phyloP scores from a whole-genome alignment of 53 echinoderm and acorn worm species.

The Apostichopus leukothele region DNA sequence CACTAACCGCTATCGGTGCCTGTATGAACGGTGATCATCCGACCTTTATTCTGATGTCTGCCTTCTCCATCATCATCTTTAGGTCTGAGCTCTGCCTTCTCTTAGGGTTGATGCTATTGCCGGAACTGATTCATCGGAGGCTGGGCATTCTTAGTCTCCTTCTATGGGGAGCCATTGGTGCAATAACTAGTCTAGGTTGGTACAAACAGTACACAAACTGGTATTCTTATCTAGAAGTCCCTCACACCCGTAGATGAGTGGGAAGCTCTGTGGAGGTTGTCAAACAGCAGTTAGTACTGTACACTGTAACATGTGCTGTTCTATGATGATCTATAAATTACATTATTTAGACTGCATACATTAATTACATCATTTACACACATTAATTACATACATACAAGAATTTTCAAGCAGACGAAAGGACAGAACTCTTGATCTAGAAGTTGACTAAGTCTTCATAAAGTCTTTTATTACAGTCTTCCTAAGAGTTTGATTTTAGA shows the following conservation, averaged over 20 bases:
- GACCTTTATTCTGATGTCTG: constrained; percentile 77
- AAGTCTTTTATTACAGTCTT: too few species aligned
- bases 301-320: too few species aligned
- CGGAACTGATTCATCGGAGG: constrained; percentile 72
- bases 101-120: constrained; percentile 75
- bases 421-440: too few species aligned
- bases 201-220: neutral
- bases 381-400: too few species aligned
- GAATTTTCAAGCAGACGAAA: too few species aligned
- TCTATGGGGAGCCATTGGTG: constrained; percentile 69
- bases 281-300: too few species aligned
- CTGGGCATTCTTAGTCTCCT: constrained; percentile 57
- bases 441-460: too few species aligned
- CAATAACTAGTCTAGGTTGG: constrained; percentile 55
- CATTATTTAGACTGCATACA: too few species aligned
- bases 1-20: constrained; percentile 71
- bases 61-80: constrained; percentile 80
- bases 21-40: constrained; percentile 71
- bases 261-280: too few species aligned
- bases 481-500: too few species aligned
- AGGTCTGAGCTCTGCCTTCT: constrained; percentile 84
- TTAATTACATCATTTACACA: too few species aligned
- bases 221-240: neutral
- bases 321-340: too few species aligned
- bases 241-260: neutral